These are phyloP conservation scores for Corapipo altera DNA, from an alignment of 2,113 vertebrate genomes.

Conservation along the genomic window DNA sequence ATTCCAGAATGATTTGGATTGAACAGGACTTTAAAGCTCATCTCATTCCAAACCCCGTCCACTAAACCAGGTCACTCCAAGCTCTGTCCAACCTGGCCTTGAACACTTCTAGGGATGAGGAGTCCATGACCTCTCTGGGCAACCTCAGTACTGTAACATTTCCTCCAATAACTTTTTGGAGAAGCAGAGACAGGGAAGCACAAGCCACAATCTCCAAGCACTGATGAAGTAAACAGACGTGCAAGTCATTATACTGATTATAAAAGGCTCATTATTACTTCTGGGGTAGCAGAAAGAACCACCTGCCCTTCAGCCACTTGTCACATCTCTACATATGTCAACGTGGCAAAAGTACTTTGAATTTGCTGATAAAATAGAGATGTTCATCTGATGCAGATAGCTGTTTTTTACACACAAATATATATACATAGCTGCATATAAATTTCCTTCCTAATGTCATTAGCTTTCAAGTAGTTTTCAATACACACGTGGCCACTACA, in stretches of 20 bases:
- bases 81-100: fast-evolving
- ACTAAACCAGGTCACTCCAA: background rate
- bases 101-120: background rate
- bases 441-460: background rate
- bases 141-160: background rate
- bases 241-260: background rate
- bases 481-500: background rate
- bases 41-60: background rate
- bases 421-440: background rate
- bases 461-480: background rate
- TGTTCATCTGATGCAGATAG: background rate
- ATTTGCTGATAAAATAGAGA: background rate
- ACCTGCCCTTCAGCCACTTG: background rate
- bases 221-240: background rate
- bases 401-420: background rate
- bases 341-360: background rate
- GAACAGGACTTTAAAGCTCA: background rate
- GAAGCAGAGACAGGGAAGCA: background rate
- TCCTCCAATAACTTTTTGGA: background rate
- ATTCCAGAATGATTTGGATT: background rate
- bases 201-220: background rate
- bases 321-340: background rate
- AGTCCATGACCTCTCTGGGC: background rate
- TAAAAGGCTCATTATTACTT: background rate
- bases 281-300: background rate